These are phyloP conservation scores for Petrophora chlorosata DNA, from an alignment of 2,888 invertebrate species.

Conservation along the genomic window DNA sequence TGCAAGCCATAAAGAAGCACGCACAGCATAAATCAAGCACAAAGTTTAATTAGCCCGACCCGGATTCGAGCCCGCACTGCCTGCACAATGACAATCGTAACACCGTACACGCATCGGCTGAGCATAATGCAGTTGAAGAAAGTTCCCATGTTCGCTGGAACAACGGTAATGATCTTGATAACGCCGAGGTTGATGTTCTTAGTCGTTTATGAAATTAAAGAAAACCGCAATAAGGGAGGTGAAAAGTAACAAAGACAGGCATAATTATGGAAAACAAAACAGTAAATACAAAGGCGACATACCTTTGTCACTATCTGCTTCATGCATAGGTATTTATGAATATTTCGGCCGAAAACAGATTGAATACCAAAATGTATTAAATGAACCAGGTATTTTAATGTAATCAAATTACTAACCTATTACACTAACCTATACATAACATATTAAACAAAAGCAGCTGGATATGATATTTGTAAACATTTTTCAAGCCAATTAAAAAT, in stretches of 20 bases:
- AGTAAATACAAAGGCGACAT: no score
- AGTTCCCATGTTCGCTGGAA: constrained; percentile 55
- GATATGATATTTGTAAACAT: no score
- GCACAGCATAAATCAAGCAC: constrained; percentile 46
- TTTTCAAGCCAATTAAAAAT: neutral
- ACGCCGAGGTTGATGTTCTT: constrained; percentile 6
- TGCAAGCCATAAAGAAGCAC: constrained; percentile 28
- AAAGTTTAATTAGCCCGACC: constrained; percentile 60
- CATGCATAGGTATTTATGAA: no score
- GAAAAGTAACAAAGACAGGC: neutral
- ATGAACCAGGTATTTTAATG: no score
- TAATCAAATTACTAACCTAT: no score
- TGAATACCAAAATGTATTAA: no score
- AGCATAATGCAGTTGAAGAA: constrained; percentile 41
- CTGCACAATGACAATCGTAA: constrained; percentile 39
- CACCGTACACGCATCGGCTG: constrained; percentile 30
- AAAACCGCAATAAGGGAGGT: neutral
- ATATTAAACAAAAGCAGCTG: no score
- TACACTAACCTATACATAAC: no score
- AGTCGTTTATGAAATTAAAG: constrained; percentile 10
- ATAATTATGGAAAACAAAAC: no score
- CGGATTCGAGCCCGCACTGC: constrained; percentile 41
- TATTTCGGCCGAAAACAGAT: no score
- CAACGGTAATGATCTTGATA: constrained; percentile 27
- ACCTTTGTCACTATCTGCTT: no score